These are phyloP conservation scores for Dinocampus coccinellae DNA, from an alignment of 2,888 invertebrate species.

Conservation along the genomic window DNA sequence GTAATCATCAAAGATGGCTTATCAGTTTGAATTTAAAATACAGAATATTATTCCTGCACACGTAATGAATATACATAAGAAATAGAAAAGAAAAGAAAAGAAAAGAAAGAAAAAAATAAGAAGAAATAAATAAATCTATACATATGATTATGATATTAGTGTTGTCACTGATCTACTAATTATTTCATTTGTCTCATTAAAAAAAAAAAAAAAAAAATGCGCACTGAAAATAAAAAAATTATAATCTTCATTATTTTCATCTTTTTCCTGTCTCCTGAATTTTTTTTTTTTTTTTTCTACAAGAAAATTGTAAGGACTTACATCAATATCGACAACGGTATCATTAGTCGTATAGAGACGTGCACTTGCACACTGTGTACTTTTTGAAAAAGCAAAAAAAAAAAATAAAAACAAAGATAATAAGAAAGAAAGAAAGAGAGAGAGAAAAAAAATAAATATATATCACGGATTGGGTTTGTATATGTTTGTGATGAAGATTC, in stretches of 20 bases:
- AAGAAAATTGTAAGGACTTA: too few relatives aligned
- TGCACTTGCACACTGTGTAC: too few relatives aligned
- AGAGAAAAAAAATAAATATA: neutral
- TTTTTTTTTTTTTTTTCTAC: too few relatives aligned
- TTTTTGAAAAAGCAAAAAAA: too few relatives aligned
- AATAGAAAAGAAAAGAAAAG: too few relatives aligned
- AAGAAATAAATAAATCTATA: neutral
- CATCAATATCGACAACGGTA: too few relatives aligned
- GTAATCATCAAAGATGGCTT: neutral
- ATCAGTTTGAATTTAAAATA: neutral
- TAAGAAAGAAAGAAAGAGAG: too few relatives aligned
- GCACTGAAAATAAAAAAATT: neutral
- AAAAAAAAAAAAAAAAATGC: too few relatives aligned
- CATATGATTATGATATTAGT: neutral
- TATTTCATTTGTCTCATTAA: neutral
- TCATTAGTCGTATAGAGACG: too few relatives aligned
- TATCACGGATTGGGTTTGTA: neutral
- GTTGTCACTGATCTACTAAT: neutral
- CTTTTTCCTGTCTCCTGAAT: neutral
- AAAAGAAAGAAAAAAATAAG: too few relatives aligned
- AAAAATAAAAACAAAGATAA: too few relatives aligned
- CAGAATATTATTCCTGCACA: neutral
- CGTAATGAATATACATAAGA: neutral
- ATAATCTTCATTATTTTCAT: neutral
- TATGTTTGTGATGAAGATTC: conserved; percentile 23